Conservation (phyloP, 2,113 vertebrate genomes). For the Limanda limanda region DNA sequence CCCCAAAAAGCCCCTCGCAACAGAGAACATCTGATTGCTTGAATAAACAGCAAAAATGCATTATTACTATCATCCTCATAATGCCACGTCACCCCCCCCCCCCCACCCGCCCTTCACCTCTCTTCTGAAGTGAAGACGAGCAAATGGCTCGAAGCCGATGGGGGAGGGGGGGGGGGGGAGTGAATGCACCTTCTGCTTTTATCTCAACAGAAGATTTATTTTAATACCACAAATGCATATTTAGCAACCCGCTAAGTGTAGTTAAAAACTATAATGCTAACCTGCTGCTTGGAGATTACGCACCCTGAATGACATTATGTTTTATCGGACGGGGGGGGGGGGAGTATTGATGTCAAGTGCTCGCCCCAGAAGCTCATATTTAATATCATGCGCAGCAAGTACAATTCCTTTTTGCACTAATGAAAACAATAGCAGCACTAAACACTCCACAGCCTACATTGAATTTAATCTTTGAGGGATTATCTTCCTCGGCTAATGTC, state of each 20-base stretch:
- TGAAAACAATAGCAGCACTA: slow-evolving; percentile 83
- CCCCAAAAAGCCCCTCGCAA: slow-evolving; percentile 28
- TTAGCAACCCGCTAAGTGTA: slow-evolving; percentile 76
- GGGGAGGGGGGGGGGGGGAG: background rate
- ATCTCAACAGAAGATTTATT: slow-evolving; percentile 78
- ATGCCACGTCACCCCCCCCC: background rate
- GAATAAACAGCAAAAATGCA: slow-evolving; percentile 48
- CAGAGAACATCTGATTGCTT: slow-evolving; percentile 44
- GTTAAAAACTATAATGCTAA: slow-evolving; percentile 83
- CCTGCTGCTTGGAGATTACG: slow-evolving; percentile 82
- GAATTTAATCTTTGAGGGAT: slow-evolving; percentile 84
- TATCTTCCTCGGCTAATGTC: slow-evolving; percentile 79
- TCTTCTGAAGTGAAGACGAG: slow-evolving; percentile 34
- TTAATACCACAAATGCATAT: slow-evolving; percentile 80
- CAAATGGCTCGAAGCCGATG: slow-evolving; percentile 48
- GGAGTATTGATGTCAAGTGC: slow-evolving; percentile 56
- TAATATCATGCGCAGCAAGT: slow-evolving; percentile 57
- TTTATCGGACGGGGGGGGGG: slow-evolving; percentile 43
- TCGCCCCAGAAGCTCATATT: slow-evolving; percentile 45
- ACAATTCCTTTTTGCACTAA: slow-evolving; percentile 78
- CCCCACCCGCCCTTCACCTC: background rate
- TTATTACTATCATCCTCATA: slow-evolving; percentile 13
- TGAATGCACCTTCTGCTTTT: slow-evolving; percentile 80
- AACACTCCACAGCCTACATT: slow-evolving; percentile 80
- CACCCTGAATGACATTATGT: slow-evolving; percentile 70